A percentile compares a stretch with the other conserved stretches of the same genome.
Conservation (phyloP, 2,113 vertebrate species). For the Podarcis muralis region DNA sequence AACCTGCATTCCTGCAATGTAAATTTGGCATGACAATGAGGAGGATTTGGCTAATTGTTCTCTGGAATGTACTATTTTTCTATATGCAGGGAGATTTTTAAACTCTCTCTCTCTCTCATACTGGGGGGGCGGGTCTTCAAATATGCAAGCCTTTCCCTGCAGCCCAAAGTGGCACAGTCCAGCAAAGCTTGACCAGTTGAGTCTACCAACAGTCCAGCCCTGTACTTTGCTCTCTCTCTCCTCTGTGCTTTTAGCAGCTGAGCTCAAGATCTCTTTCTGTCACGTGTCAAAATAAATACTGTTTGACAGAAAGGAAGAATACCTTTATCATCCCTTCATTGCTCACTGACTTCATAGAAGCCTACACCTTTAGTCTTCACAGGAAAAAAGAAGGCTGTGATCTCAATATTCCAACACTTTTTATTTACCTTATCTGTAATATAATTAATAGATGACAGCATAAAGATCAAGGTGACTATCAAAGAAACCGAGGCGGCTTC, state of each 20-base stretch:
- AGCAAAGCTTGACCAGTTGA: background rate
- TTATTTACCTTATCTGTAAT: slow-evolving; percentile 83
- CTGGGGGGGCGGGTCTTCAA: background rate
- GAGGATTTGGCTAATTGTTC: too few relatives aligned
- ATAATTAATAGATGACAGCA: slow-evolving; percentile 82
- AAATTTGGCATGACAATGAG: background rate
- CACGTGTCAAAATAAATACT: slow-evolving; percentile 70
- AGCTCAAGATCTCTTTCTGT: slow-evolving; percentile 68
- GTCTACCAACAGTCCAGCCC: background rate
- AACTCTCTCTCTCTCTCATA: background rate
- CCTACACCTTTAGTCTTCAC: slow-evolving; percentile 70
- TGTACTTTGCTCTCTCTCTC: slow-evolving; percentile 43
- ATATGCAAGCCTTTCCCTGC: background rate
- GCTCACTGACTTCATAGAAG: slow-evolving; percentile 73
- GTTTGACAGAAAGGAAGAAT: slow-evolving; percentile 53
- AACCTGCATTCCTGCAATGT: background rate
- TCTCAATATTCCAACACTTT: slow-evolving; percentile 75
- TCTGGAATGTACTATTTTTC: background rate
- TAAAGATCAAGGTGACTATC: slow-evolving; percentile 79
- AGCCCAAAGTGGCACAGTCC: background rate
- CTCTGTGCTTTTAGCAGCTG: slow-evolving; percentile 40
- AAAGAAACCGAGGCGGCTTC: slow-evolving; percentile 76
- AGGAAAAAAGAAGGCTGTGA: slow-evolving; percentile 78
- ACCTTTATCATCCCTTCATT: slow-evolving; percentile 58
- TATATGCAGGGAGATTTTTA: background rate